These are phyloP conservation scores for Tor tambroides DNA, from an alignment of 2,113 vertebrate genomes.

Conservation along the genomic window DNA sequence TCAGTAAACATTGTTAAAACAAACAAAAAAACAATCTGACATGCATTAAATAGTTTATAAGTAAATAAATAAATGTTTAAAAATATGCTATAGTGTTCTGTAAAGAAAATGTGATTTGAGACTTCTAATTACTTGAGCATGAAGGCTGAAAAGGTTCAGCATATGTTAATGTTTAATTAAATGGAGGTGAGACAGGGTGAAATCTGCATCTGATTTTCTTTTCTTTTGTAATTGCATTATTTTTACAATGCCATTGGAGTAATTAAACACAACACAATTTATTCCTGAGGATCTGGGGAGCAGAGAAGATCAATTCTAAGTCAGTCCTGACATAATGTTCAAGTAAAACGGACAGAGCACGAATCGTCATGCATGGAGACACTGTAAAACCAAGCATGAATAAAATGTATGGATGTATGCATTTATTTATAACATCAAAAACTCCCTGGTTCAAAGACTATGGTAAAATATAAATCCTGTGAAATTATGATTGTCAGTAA, in stretches of 20 bases:
- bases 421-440: not conserved
- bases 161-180: slow-evolving; percentile 65
- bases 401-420: not conserved
- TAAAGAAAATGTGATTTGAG: slow-evolving; percentile 32
- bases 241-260: slow-evolving; percentile 37
- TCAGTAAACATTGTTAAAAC: no score
- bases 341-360: not conserved
- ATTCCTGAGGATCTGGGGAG: slow-evolving; percentile 24
- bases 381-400: not conserved
- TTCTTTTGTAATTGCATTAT: slow-evolving; percentile 45
- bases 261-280: slow-evolving; percentile 56
- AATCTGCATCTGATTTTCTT: slow-evolving; percentile 44
- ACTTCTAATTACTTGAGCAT: slow-evolving; percentile 37
- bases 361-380: not conserved
- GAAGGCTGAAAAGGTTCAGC: slow-evolving; percentile 43
- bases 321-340: not conserved
- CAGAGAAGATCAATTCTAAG: not conserved
- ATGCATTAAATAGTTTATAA: not conserved
- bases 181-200: slow-evolving; percentile 31
- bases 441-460: not conserved
- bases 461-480: not conserved
- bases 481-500: not conserved
- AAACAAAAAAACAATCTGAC: no score
- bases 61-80: not conserved
- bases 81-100: not conserved